These are phyloP conservation scores for Tetramorium parvispinum DNA, from an alignment of 1,140 invertebrate species.

Conservation along the genomic window DNA sequence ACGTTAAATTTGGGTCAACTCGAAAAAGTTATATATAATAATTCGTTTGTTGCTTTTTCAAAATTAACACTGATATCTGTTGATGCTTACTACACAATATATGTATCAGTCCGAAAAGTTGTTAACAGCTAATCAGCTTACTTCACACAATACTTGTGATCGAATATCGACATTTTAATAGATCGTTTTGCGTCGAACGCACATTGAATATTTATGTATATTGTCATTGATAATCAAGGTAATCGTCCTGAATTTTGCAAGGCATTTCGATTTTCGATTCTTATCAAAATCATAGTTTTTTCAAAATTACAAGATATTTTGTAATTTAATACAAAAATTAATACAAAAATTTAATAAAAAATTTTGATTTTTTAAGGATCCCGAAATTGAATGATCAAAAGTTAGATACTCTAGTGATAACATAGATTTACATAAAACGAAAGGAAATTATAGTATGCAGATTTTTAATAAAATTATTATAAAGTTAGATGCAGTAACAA, in stretches of 20 bases:
- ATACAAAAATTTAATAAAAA: no score
- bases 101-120: constrained; percentile 5
- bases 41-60: background rate
- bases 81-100: constrained; percentile 47
- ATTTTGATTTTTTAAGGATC: no score
- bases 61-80: constrained; percentile 60
- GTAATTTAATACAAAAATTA: no score
- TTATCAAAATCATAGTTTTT: no score
- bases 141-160: constrained; percentile 42
- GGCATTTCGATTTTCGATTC: no score
- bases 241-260: no score
- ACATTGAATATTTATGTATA: constrained; percentile 71
- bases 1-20: background rate
- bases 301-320: no score
- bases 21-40: background rate
- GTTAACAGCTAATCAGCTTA: constrained; percentile 53
- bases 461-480: background rate
- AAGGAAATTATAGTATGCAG: background rate
- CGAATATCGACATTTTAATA: constrained; percentile 72
- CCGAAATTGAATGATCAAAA: no score
- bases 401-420: background rate
- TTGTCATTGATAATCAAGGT: constrained; percentile 52
- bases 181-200: constrained; percentile 67
- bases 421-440: background rate
- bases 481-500: background rate